phyloP scores from a whole-genome alignment of 1,140 invertebrate genomes.

The Caerostris darwini region DNA sequence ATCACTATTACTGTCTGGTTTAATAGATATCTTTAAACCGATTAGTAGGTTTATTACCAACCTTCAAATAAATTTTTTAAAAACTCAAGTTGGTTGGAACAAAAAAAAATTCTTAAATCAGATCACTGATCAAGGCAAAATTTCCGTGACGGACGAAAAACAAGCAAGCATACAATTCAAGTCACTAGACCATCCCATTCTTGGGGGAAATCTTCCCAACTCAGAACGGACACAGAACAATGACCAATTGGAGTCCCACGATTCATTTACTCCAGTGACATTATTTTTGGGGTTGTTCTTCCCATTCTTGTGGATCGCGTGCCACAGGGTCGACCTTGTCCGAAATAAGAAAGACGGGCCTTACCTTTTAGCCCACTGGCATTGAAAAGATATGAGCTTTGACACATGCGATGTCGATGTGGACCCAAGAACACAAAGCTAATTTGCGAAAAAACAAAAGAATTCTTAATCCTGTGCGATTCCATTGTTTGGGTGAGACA shows the following conservation, averaged over 20 bases:
- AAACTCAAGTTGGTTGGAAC: not conserved
- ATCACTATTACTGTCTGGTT: no score
- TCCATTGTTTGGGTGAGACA: not conserved
- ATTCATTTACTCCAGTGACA: conserved; percentile 62
- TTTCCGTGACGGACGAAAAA: not conserved
- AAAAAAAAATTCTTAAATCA: not conserved
- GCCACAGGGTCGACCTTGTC: not conserved
- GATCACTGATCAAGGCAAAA: not conserved
- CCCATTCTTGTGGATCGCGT: not conserved
- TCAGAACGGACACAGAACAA: not conserved
- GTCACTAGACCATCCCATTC: conserved; percentile 16
- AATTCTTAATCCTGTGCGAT: not conserved
- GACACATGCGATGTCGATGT: not conserved
- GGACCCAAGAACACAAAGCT: not conserved
- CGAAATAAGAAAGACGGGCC: not conserved
- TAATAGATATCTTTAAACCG: no score
- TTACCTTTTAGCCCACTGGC: conserved; percentile 70
- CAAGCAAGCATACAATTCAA: not conserved
- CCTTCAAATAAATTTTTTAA: no score
- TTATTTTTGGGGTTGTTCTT: not conserved
- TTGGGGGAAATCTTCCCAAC: not conserved
- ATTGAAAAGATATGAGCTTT: not conserved
- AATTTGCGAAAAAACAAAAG: not conserved
- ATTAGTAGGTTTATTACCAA: no score
- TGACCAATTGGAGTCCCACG: not conserved